Percentiles rank a stretch among this genome's conserved stretches.
Evolutionary conservation across 2,888 invertebrate species (phyloP).

Genomic region (Camponotus fellah): DNA sequence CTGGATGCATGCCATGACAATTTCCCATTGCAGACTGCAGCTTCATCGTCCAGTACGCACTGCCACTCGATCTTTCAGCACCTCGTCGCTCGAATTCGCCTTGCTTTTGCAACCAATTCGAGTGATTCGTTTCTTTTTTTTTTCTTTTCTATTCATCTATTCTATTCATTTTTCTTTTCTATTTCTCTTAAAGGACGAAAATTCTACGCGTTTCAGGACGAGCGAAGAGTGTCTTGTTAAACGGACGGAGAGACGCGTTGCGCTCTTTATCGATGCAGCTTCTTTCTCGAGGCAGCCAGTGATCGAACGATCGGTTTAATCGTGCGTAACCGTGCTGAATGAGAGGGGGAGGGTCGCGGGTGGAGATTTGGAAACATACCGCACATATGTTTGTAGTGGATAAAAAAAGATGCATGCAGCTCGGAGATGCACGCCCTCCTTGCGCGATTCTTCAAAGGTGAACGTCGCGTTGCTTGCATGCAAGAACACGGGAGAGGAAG

Average conservation of each 20-base stretch:
- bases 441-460: conserved; percentile 12
- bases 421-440: conserved; percentile 44
- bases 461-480: conserved; percentile 19
- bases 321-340: conserved; percentile 45
- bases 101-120: conserved; percentile 21
- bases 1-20: conserved; percentile 71
- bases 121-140: background rate
- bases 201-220: background rate
- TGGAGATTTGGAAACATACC: conserved; percentile 19
- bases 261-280: background rate
- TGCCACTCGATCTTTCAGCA: conserved; percentile 14
- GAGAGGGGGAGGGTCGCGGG: conserved; percentile 18
- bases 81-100: conserved; percentile 30
- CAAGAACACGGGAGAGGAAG: background rate
- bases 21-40: conserved; percentile 51
- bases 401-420: conserved; percentile 67
- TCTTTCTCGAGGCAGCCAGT: conserved; percentile 23
- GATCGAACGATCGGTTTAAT: conserved; percentile 29
- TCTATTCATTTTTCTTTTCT: background rate
- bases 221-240: conserved; percentile 13
- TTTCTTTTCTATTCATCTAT: background rate
- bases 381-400: conserved; percentile 47
- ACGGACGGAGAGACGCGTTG: background rate
- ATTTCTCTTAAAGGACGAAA: no score
- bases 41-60: conserved; percentile 20